Evolutionary conservation across 2,888 invertebrate species (phyloP).

Genomic region (Caenorhabditis sinica): DNA sequence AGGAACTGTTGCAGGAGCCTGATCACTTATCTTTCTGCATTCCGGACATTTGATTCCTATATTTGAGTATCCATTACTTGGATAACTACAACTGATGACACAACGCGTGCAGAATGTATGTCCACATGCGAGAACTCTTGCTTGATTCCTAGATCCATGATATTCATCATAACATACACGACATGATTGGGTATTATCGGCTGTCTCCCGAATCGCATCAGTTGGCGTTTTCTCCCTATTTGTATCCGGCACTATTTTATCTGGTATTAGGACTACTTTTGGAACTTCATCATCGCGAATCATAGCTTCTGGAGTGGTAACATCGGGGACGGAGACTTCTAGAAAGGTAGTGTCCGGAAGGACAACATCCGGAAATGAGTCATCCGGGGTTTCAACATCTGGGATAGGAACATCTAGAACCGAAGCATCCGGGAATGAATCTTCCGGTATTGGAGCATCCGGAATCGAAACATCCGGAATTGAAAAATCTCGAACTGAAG

Average conservation of each 20-base stretch:
- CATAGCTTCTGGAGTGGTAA: too few species aligned
- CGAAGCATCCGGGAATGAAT: slow-evolving; percentile 6
- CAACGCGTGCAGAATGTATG: slow-evolving; percentile 67
- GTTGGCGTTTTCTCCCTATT: neutral
- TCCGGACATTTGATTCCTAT: slow-evolving; percentile 59
- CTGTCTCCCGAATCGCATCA: slow-evolving; percentile 24
- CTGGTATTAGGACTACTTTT: too few species aligned
- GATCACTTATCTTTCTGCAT: slow-evolving; percentile 47
- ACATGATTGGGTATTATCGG: slow-evolving; percentile 50
- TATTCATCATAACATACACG: slow-evolving; percentile 58
- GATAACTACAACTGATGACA: slow-evolving; percentile 24
- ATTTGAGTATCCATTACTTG: neutral
- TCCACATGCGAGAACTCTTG: slow-evolving; percentile 65
- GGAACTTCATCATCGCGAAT: too few species aligned
- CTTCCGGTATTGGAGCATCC: neutral
- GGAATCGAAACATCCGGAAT: neutral
- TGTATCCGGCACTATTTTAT: neutral
- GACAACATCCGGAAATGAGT: slow-evolving; percentile 9
- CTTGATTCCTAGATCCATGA: slow-evolving; percentile 16
- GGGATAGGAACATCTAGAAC: neutral
- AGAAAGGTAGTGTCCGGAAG: neutral
- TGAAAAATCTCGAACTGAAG: neutral
- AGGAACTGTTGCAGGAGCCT: slow-evolving; percentile 46
- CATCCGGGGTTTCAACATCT: neutral
- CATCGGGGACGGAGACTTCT: neutral